A percentile compares a stretch with the other conserved stretches of the same genome.
Evolutionary conservation across 2,797 vertebrate genomes (phyloP).

Genomic region (Knipowitschia caucasica): DNA sequence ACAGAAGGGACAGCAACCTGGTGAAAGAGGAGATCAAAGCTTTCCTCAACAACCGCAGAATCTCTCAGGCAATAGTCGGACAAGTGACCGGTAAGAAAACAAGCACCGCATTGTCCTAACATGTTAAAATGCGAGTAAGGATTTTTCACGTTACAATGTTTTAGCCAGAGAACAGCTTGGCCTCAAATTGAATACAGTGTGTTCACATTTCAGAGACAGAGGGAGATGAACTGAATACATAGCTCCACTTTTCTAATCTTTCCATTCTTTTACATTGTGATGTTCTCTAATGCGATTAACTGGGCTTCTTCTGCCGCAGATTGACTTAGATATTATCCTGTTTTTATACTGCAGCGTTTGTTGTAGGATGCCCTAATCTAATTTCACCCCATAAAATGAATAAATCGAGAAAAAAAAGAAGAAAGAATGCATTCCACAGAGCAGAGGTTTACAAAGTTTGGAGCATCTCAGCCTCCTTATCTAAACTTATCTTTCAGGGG

Average conservation of each 20-base stretch:
- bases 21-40: conserved; percentile 85
- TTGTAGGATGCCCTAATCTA: not conserved
- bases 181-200: not conserved
- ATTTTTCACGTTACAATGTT: not conserved
- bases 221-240: not conserved
- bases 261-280: not conserved
- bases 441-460: too few relatives aligned
- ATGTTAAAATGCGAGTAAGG: not conserved
- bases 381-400: not conserved
- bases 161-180: not conserved
- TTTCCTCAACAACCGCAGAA: conserved; percentile 83
- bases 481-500: too few relatives aligned
- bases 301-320: not conserved
- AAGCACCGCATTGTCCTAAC: not conserved
- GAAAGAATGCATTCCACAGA: not conserved
- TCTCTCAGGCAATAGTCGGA: conserved; percentile 83
- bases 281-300: not conserved
- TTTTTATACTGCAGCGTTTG: conserved; percentile 1
- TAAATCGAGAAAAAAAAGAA: not conserved
- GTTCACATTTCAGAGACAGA: not conserved
- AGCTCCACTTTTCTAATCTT: not conserved
- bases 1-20: conserved; percentile 83
- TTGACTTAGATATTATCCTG: not conserved
- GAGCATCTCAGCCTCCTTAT: too few relatives aligned
- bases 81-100: conserved; percentile 80